Conservation (phyloP, 2,113 vertebrate genomes). For the Paradisaea rubra region DNA sequence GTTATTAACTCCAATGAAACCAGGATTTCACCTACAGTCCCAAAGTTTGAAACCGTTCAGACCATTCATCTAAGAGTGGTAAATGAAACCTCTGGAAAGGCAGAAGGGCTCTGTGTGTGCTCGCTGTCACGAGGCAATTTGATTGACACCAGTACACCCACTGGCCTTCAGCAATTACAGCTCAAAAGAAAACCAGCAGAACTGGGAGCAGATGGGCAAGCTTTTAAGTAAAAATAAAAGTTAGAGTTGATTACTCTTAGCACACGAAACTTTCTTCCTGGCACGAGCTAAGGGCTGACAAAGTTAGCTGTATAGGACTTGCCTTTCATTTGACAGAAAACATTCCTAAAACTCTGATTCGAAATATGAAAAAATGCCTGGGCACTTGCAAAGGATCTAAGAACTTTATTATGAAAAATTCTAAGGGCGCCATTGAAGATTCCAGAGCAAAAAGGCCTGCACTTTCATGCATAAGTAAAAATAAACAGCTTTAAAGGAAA, state of each 20-base stretch:
- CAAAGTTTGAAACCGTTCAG: neutral
- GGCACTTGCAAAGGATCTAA: neutral
- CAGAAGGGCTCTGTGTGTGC: neutral
- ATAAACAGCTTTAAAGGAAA: neutral
- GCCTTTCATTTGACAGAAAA: neutral
- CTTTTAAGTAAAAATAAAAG: neutral
- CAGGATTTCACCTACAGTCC: neutral
- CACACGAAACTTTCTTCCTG: neutral
- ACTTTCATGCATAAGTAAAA: neutral
- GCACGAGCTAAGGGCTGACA: neutral
- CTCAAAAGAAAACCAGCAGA: neutral
- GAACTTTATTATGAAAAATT: neutral
- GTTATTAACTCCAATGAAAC: neutral
- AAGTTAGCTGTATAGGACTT: neutral
- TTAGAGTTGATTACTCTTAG: neutral
- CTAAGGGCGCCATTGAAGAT: neutral
- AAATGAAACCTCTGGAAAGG: neutral
- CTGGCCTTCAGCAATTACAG: neutral
- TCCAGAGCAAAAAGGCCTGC: neutral
- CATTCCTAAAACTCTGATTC: neutral
- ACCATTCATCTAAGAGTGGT: neutral
- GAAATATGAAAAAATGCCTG: neutral
- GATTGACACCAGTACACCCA: slow-evolving; percentile 6
- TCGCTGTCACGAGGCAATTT: neutral
- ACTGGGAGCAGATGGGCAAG: neutral